Conservation (phyloP, 2,113 vertebrate species). For the Lagopus muta region DNA sequence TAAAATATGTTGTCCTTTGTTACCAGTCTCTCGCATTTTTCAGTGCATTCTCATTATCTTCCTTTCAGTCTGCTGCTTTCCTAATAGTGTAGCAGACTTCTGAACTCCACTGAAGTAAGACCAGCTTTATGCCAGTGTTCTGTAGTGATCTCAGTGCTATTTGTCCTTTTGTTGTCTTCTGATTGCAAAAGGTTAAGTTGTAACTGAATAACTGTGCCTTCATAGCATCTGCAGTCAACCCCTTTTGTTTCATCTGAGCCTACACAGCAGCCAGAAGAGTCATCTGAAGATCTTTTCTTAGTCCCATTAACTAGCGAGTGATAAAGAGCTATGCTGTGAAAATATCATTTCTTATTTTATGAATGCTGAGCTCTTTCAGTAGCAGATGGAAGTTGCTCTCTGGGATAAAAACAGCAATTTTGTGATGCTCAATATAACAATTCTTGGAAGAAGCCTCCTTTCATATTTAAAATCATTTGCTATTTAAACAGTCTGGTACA, state of each 20-base stretch:
- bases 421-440: conserved; percentile 53
- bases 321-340: conserved; percentile 39
- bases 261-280: conserved; percentile 24
- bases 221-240: not conserved
- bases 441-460: conserved; percentile 56
- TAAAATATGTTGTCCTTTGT: not conserved
- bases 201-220: conserved; percentile 28
- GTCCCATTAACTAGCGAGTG: conserved; percentile 55
- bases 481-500: conserved; percentile 64
- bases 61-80: not conserved
- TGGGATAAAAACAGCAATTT: conserved; percentile 15
- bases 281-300: conserved; percentile 65
- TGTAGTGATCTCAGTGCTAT: not conserved
- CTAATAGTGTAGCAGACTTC: not conserved
- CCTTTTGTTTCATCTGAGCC: conserved; percentile 4
- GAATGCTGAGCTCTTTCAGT: conserved; percentile 68
- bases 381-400: conserved; percentile 64
- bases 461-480: conserved; percentile 62
- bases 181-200: conserved; percentile 28
- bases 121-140: not conserved
- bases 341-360: conserved; percentile 66
- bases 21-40: not conserved
- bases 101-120: not conserved
- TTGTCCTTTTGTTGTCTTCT: conserved; percentile 12
- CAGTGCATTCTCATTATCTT: not conserved